Conservation (phyloP, 2,797 vertebrate genomes). For the Muscicapa striata region DNA sequence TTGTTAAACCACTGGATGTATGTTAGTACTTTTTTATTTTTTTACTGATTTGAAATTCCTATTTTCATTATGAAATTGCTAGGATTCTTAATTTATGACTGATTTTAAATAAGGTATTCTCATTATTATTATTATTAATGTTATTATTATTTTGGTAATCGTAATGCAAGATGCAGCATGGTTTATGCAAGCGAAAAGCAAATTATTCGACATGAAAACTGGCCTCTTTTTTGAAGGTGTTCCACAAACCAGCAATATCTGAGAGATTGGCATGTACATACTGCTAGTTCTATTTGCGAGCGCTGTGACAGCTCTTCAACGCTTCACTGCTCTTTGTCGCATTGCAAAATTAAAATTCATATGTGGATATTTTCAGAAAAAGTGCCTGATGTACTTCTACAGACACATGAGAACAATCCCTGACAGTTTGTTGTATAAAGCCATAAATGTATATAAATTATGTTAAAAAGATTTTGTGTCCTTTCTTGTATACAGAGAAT, state of each 20-base stretch:
- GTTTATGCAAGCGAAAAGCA: constrained; percentile 84
- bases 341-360: constrained; percentile 69
- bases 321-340: constrained; percentile 66
- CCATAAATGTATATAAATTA: constrained; percentile 91
- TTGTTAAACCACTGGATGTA: constrained; percentile 81
- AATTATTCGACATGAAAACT: constrained; percentile 61
- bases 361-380: constrained; percentile 77
- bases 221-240: constrained; percentile 64
- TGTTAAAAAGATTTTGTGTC: constrained; percentile 79
- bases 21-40: constrained; percentile 77
- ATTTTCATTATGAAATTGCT: constrained; percentile 85
- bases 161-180: constrained; percentile 77
- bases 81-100: constrained; percentile 89
- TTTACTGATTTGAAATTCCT: constrained; percentile 73
- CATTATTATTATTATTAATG: constrained; percentile 41
- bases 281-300: constrained; percentile 64
- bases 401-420: constrained; percentile 84
- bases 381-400: constrained; percentile 84
- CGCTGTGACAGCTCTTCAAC: constrained; percentile 57
- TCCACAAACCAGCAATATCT: constrained; percentile 65
- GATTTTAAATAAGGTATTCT: constrained; percentile 80
- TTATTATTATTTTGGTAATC: constrained; percentile 79
- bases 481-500: constrained; percentile 70
- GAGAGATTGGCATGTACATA: constrained; percentile 67
- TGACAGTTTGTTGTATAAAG: constrained; percentile 87